Percentiles rank a stretch among this genome's conserved stretches.
phyloP scores from a whole-genome alignment of 2,113 vertebrate genomes.

The Scalopus aquaticus region DNA sequence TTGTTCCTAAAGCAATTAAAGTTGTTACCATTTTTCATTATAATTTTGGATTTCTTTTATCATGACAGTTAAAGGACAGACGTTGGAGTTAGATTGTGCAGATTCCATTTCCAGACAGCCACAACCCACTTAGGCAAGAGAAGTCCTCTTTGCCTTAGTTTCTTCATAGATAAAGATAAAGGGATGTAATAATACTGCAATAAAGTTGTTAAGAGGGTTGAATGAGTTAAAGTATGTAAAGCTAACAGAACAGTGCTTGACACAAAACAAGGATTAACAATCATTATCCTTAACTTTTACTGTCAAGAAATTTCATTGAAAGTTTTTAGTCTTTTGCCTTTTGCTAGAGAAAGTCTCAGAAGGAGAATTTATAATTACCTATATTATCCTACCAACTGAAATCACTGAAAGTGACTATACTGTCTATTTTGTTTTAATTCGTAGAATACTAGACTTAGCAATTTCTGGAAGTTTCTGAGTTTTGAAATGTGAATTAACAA shows the following conservation, averaged over 20 bases:
- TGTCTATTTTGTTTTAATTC: conserved; percentile 2
- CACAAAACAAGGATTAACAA: background rate
- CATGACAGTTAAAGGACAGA: background rate
- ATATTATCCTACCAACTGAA: background rate
- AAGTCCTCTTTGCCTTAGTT: background rate
- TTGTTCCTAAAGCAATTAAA: background rate
- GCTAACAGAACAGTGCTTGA: background rate
- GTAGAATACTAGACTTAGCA: background rate
- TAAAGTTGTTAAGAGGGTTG: background rate
- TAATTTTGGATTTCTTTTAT: background rate
- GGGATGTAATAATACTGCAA: background rate
- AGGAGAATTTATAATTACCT: conserved; percentile 22
- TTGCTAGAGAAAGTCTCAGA: background rate
- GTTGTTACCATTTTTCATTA: background rate
- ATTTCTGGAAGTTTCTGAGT: conserved; percentile 35
- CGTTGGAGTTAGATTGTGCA: background rate
- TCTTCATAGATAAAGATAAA: background rate
- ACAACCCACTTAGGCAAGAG: background rate
- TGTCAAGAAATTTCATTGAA: background rate
- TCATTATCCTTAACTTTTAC: background rate
- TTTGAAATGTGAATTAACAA: conserved; percentile 24
- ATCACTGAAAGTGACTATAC: background rate
- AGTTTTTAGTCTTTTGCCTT: background rate
- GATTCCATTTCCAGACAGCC: background rate
- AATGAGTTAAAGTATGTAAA: background rate